Evolutionary conservation across 2,888 invertebrate genomes (phyloP).

Genomic region (Drosophila anomalata): DNA sequence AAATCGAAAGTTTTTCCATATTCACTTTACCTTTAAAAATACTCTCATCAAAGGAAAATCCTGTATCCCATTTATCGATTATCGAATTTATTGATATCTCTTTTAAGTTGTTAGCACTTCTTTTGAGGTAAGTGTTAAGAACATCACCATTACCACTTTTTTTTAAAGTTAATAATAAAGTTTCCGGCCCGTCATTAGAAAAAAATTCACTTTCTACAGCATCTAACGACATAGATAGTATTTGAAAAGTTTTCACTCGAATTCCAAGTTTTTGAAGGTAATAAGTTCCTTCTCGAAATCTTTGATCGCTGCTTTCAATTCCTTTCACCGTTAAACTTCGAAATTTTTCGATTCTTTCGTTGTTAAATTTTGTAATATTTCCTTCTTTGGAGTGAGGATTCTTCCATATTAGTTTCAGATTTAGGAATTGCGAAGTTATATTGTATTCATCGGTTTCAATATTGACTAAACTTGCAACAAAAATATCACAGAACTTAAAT

Average conservation of each 20-base stretch:
- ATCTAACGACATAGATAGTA: neutral
- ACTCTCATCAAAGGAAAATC: neutral
- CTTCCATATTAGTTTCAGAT: neutral
- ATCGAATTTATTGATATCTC: neutral
- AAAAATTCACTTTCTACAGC: neutral
- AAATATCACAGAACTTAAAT: neutral
- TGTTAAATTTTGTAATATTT: neutral
- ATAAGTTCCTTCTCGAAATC: neutral
- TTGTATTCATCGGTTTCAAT: neutral
- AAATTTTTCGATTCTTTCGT: neutral
- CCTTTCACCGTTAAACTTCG: neutral
- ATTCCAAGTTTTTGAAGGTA: neutral
- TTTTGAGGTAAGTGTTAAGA: neutral
- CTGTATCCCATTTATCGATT: neutral
- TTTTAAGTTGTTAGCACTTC: neutral
- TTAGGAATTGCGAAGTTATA: neutral
- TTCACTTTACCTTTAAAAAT: neutral
- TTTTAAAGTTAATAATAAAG: neutral
- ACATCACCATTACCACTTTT: neutral
- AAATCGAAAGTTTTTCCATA: neutral
- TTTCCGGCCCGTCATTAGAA: neutral
- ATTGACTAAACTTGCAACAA: neutral
- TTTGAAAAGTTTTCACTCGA: neutral
- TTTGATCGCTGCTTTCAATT: neutral
- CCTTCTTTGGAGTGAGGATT: neutral